Base-by-base conservation (phyloP, 2,797 vertebrate genomes). In the Danio kyathit region DNA sequence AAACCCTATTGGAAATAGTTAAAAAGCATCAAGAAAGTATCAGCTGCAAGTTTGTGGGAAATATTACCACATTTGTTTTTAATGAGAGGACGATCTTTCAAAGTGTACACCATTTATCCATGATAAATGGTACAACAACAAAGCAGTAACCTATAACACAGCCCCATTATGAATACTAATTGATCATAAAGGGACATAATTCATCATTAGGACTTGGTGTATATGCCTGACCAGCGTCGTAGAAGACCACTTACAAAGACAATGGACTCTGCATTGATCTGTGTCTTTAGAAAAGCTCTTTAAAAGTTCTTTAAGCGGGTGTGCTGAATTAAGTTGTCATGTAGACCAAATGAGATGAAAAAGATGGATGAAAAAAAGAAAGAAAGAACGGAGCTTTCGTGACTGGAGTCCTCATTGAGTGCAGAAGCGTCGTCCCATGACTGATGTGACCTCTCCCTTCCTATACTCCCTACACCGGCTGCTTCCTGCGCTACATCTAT, bases 401-500 rank as follows among this genome's bases (percentile, higher is more conserved):
- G 13, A 73, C 69, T 83, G 43, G 6, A 72, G 49, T 16, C n/a
- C 41, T 43, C 5, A 17, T 52, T 41, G 54, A 74, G 64, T 5
- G 21, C 17, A 61, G 48, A 46, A 83, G 70, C 16, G 8, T 54
- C 0, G 56, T 71, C 57, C 43, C 48, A 29, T 82, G 65, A 66
- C 65, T 52, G 76, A 72, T 69, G 40, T 21, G 63, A 70, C 56
- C 57, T 65, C 57, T 63, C 21, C 59, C 19, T 59, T n/a, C 17
- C 60, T 38, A 48, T n/a, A 57, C 79, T 81, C 74, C 60, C 60
- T 60, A 73, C 61, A 48, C 17, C 16, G n/a, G 54, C 74, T 63
- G 63, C 51, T 78, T 81, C 83, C 74, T 81, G 63, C 51, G 13
- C 46, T 77, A 64, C 65, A 77, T 85, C 67, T 69, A 73, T 77